phyloP scores from a whole-genome alignment of 1,140 invertebrate genomes.

The Maniola jurtina region DNA sequence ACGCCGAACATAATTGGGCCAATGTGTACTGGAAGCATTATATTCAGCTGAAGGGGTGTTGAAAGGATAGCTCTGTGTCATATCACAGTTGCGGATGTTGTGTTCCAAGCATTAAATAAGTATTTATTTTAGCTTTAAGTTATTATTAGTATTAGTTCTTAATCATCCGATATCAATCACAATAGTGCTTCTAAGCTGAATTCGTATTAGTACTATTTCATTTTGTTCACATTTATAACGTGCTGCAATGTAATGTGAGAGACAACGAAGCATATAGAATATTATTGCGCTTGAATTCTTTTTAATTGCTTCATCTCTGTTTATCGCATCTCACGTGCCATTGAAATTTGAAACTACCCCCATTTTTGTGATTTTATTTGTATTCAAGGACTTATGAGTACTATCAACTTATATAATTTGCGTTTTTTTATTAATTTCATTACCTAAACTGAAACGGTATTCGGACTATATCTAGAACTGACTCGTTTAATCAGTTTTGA shows the following conservation, averaged over 20 bases:
- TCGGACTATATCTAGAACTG: too few relatives aligned
- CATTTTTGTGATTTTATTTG: too few relatives aligned
- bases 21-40: too few relatives aligned
- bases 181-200: conserved; percentile 10
- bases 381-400: too few relatives aligned
- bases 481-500: too few relatives aligned
- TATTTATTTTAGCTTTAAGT: conserved; percentile 63
- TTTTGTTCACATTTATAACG: not conserved
- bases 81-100: conserved; percentile 10
- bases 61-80: not conserved
- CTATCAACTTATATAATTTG: too few relatives aligned
- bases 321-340: not conserved
- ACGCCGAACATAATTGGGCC: too few relatives aligned
- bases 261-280: not conserved
- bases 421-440: too few relatives aligned
- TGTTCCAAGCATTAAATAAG: conserved; percentile 52
- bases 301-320: not conserved
- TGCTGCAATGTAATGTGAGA: not conserved
- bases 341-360: not conserved
- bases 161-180: conserved; percentile 16
- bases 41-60: not conserved
- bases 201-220: not conserved
- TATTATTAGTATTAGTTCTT: not conserved
- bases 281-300: too few relatives aligned
- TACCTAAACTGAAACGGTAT: too few relatives aligned